Conservation (phyloP, 2,888 invertebrate species). For the Drosophila aldrichi region DNA sequence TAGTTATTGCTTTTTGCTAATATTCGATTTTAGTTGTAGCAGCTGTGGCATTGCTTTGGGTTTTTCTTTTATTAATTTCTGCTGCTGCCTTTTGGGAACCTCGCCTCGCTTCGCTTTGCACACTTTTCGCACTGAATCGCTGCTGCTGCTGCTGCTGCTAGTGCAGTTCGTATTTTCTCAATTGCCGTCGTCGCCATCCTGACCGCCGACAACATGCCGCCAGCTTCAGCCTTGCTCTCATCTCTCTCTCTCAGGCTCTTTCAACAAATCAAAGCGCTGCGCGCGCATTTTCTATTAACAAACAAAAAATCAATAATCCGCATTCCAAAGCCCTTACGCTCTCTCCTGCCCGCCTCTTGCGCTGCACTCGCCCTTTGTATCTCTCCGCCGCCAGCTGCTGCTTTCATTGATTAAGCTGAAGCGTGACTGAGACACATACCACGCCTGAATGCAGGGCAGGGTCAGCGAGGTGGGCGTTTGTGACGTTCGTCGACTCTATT, state of each 20-base stretch:
- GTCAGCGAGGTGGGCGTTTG: constrained; percentile 22
- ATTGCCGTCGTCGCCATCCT: constrained; percentile 52
- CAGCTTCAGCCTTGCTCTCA: constrained; percentile 19
- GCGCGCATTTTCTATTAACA: constrained; percentile 76
- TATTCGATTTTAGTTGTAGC: constrained; percentile 7
- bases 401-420: constrained; percentile 66
- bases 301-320: constrained; percentile 77
- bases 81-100: constrained; percentile 27
- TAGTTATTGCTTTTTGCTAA: constrained; percentile 14
- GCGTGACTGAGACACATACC: constrained; percentile 55
- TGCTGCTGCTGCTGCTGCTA: constrained; percentile 21
- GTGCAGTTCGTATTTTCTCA: constrained; percentile 34
- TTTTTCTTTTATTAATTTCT: constrained; percentile 28
- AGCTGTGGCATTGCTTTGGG: constrained; percentile 11
- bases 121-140: constrained; percentile 53
- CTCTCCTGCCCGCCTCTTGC: constrained; percentile 9
- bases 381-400: constrained; percentile 3
- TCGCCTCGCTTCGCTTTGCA: constrained; percentile 56
- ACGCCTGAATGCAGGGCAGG: constrained; percentile 35
- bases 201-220: constrained; percentile 78
- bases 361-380: not conserved
- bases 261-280: constrained; percentile 76
- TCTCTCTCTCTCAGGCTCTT: constrained; percentile 30
- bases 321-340: constrained; percentile 44
- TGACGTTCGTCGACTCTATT: constrained; percentile 26